Base-by-base conservation (phyloP, 2,113 vertebrate species). In the Pomatostomus ruficeps region DNA sequence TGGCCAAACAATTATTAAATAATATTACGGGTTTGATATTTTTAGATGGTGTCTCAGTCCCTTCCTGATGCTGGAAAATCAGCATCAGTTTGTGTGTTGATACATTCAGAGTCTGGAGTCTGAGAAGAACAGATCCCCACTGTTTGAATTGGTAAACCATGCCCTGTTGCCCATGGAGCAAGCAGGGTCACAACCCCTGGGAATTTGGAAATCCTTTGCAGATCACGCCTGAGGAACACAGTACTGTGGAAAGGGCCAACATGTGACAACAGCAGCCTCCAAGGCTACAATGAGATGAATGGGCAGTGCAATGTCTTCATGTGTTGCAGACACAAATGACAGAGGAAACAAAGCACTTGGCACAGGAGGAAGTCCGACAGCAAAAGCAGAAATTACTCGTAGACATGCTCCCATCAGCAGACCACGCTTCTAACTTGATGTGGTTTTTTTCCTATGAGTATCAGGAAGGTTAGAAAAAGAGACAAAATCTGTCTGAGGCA, bases 341-440 rank as follows among this genome's bases (percentile, higher is more conserved):
- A 31, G 49, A 25, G 36, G 21, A 49, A 80, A 46, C 4, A 13
- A 58, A 75, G 18, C 49, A 17, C 28, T 40, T n/a, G 28, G n/a
- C 48, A 36, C 13, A 51, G 43, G 54, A 45, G 23, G 28, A 52
- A 82, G 83, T 61, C 17, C 40, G 79, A 52, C 26, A 79, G 54
- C 20, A 7, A 17, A 70, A 48, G 18, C 14, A 76, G 29, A 73
- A 83, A 22, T 1, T 0, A 29, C n/a, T 33, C 1, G 2, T 5
- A 29, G 7, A 26, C 52, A 29, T 42, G 36, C 9, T 68, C 58
- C 49, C 7, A 38, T 51, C 21, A 45, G 58, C 49, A 87, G 21
- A 38, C 6, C 24, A 17, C 57, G 31, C 23, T 93, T 52, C 36
- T 54, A 65, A 61, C 6, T 24, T 19, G 23, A 6, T 28, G 12